Percentiles rank a stretch among this genome's conserved stretches.
These are phyloP conservation scores for Heterocephalus glaber DNA, from an alignment of 2,113 vertebrate genomes.

Conservation along the genomic window DNA sequence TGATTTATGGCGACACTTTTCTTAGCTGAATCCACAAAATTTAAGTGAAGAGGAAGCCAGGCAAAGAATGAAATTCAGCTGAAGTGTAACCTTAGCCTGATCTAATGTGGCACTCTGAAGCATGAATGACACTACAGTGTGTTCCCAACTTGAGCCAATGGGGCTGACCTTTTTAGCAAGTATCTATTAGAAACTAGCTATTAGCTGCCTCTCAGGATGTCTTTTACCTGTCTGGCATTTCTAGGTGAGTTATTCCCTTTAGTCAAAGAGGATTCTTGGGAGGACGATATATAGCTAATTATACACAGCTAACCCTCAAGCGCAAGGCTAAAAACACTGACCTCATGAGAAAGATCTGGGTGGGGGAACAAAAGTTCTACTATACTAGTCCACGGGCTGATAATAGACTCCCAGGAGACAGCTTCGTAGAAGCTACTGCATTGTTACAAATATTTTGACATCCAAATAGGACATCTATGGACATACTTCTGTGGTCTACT, in stretches of 20 bases:
- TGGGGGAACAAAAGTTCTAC: too few relatives aligned
- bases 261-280: background rate
- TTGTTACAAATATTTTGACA: background rate
- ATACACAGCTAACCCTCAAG: background rate
- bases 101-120: background rate
- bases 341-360: background rate
- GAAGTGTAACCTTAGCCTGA: background rate
- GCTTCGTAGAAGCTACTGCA: background rate
- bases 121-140: background rate
- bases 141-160: background rate
- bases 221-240: background rate
- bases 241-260: background rate
- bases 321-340: background rate
- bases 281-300: background rate
- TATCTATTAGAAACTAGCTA: background rate
- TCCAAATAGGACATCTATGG: background rate
- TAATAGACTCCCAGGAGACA: background rate
- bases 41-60: background rate
- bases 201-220: background rate
- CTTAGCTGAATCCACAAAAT: background rate
- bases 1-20: background rate
- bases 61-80: background rate
- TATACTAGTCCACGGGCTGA: accelerated
- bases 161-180: background rate
- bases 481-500: background rate